phyloP scores from a whole-genome alignment of 2,888 invertebrate genomes.

The Hydriomena furcata region DNA sequence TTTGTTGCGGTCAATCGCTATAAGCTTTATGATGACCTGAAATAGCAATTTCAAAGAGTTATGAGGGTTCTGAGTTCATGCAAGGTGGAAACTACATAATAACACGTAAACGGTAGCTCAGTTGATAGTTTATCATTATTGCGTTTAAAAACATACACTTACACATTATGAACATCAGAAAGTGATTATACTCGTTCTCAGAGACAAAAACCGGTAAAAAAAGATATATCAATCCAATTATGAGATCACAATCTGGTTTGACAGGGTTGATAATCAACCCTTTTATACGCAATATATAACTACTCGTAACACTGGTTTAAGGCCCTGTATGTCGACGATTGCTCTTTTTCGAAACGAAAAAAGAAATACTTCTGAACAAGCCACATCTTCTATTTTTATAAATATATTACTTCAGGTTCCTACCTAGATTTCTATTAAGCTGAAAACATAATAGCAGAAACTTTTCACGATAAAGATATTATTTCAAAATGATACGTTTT shows the following conservation, averaged over 20 bases:
- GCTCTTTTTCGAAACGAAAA: too few relatives aligned
- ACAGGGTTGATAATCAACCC: conserved; percentile 1
- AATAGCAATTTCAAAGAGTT: background rate
- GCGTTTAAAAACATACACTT: conserved; percentile 2
- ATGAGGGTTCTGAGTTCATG: background rate
- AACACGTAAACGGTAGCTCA: background rate
- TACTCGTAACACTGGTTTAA: too few relatives aligned
- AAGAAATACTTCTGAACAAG: too few relatives aligned
- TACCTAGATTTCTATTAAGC: too few relatives aligned
- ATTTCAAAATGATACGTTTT: too few relatives aligned
- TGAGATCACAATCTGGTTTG: conserved; percentile 5
- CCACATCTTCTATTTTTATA: too few relatives aligned
- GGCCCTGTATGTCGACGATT: too few relatives aligned
- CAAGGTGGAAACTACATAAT: background rate
- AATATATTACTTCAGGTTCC: too few relatives aligned
- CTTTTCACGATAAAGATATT: too few relatives aligned
- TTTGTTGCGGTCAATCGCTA: too few relatives aligned
- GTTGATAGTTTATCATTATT: background rate
- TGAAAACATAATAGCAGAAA: too few relatives aligned
- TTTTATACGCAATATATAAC: background rate
- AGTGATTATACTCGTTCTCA: conserved; percentile 1
- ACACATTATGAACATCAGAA: background rate
- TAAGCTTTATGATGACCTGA: background rate
- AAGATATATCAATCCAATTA: conserved; percentile 11
- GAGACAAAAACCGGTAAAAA: background rate